Conservation (phyloP, 2,888 invertebrate genomes). For the Amphimallon solstitiale region DNA sequence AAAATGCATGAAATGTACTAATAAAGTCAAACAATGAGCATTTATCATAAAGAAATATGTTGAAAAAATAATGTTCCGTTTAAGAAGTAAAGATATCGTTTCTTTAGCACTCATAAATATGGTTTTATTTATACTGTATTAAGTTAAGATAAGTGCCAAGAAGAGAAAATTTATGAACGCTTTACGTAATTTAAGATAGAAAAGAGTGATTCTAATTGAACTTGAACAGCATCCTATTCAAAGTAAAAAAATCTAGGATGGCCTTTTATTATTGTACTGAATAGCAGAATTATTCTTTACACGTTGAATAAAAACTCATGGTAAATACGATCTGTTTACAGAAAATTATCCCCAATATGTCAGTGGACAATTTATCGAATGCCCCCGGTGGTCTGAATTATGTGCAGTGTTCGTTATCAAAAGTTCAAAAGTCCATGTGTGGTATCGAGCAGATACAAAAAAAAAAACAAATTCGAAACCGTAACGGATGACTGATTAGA, state of each 20-base stretch:
- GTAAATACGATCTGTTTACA: constrained; percentile 28
- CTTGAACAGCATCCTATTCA: no score
- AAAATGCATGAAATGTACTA: background rate
- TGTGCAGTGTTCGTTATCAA: constrained; percentile 25
- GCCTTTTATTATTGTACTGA: background rate
- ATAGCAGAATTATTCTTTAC: background rate
- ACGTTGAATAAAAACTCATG: background rate
- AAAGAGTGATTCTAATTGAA: no score
- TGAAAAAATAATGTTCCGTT: no score
- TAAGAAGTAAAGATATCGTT: no score
- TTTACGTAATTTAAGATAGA: no score
- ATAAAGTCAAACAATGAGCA: no score
- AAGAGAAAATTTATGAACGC: no score
- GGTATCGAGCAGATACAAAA: constrained; percentile 9
- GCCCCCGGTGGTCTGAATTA: constrained; percentile 26
- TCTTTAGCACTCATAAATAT: no score
- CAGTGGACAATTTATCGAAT: constrained; percentile 31
- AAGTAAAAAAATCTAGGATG: background rate
- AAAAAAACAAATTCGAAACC: background rate
- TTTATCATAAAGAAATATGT: no score
- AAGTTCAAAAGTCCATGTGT: constrained; percentile 32
- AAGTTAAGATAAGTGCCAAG: no score
- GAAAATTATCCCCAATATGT: constrained; percentile 34
- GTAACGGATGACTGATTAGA: background rate
- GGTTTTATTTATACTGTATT: no score